Evolutionary conservation across 2,888 invertebrate genomes (phyloP).

Genomic region (Eupithecia exiguata): DNA sequence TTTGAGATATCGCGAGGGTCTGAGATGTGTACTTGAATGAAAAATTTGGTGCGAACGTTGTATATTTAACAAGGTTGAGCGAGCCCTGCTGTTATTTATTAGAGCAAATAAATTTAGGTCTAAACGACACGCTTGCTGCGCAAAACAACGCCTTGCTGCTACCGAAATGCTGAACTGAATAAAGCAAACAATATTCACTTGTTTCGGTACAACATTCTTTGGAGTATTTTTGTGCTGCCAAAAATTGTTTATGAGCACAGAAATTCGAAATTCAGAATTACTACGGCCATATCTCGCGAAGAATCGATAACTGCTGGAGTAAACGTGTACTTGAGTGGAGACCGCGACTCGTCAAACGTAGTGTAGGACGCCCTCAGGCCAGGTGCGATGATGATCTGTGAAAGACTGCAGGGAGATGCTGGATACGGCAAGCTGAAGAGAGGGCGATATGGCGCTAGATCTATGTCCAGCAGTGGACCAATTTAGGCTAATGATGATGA

Average conservation of each 20-base stretch:
- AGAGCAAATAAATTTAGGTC: slow-evolving; percentile 73
- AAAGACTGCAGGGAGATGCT: no score
- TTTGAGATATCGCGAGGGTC: slow-evolving; percentile 49
- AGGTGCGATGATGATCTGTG: no score
- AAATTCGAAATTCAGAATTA: not conserved
- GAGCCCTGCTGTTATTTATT: slow-evolving; percentile 69
- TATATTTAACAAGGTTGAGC: slow-evolving; percentile 71
- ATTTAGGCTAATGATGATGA: no score
- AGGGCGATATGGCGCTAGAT: no score
- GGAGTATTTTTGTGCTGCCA: not conserved
- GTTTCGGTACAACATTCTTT: not conserved
- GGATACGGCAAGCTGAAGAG: no score
- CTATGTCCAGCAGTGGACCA: no score
- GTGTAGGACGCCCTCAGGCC: no score
- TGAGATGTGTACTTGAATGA: slow-evolving; percentile 61
- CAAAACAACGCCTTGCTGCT: slow-evolving; percentile 37
- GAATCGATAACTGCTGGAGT: no score
- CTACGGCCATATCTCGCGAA: not conserved
- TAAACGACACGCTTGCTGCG: slow-evolving; percentile 49
- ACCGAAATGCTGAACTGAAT: slow-evolving; percentile 27
- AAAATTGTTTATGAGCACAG: slow-evolving; percentile 1
- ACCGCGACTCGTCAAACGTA: no score
- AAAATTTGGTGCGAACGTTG: slow-evolving; percentile 75
- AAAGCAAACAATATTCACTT: slow-evolving; percentile 11
- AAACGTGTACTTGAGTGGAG: no score